Evolutionary conservation across 2,888 invertebrate species (phyloP).

Genomic region (Chesias legatella): DNA sequence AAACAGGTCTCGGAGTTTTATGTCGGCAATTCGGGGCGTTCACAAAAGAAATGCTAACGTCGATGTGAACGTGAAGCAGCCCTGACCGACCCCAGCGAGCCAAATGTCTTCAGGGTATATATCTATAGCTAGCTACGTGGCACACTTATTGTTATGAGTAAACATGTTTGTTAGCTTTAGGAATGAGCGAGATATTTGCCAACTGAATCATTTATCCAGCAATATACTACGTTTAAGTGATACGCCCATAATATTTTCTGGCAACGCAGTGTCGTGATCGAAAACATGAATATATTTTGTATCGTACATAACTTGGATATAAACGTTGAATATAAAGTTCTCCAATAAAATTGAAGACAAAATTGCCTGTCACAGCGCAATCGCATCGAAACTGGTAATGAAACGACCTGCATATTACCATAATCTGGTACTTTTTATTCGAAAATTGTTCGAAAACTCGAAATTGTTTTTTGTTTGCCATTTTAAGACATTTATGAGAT

Average conservation of each 20-base stretch:
- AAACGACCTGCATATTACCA: constrained; percentile 37
- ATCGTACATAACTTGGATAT: constrained; percentile 29
- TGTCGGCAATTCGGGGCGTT: constrained; percentile 75
- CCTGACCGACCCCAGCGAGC: constrained; percentile 32
- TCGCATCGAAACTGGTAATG: constrained; percentile 46
- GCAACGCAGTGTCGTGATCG: constrained; percentile 20
- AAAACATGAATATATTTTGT: constrained; percentile 25
- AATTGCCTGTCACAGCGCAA: constrained; percentile 41
- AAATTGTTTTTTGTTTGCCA: constrained; percentile 24
- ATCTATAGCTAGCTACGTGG: constrained; percentile 13
- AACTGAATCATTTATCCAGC: constrained; percentile 23
- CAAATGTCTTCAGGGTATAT: constrained; percentile 10
- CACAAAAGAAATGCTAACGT: constrained; percentile 77
- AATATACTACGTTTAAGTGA: constrained; percentile 22
- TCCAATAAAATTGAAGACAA: constrained; percentile 52
- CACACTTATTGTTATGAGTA: constrained; percentile 17
- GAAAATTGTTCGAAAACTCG: constrained; percentile 21
- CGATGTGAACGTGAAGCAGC: constrained; percentile 58
- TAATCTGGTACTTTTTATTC: constrained; percentile 33
- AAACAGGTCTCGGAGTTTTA: constrained; percentile 72
- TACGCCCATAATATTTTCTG: constrained; percentile 18
- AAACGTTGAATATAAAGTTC: constrained; percentile 45
- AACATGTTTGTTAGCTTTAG: constrained; percentile 19
- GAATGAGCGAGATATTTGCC: constrained; percentile 22
- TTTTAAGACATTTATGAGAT: constrained; percentile 8